Evolutionary conservation across 2,888 invertebrate species (phyloP).

Genomic region (Hirtodrosophila duncani): DNA sequence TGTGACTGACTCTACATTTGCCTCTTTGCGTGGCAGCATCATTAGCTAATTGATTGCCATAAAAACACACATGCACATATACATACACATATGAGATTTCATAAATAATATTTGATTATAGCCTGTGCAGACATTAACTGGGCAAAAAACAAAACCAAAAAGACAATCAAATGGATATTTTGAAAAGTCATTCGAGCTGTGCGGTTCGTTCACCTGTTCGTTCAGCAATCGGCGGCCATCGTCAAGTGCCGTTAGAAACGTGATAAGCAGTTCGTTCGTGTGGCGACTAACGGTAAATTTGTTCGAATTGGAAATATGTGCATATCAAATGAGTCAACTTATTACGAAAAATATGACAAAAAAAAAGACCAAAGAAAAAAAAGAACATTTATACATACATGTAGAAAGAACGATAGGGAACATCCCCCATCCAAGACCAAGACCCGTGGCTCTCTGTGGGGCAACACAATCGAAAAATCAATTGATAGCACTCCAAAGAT

Average conservation of each 20-base stretch:
- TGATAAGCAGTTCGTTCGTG: constrained; percentile 46
- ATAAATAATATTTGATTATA: constrained; percentile 57
- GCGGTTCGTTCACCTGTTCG: constrained; percentile 57
- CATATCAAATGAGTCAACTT: too few relatives aligned
- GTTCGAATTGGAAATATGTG: constrained; percentile 33
- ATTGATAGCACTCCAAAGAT: constrained; percentile 45
- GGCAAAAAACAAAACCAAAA: constrained; percentile 11
- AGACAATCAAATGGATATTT: constrained; percentile 52
- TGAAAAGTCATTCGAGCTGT: constrained; percentile 48
- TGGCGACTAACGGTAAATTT: constrained; percentile 38
- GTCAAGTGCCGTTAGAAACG: constrained; percentile 51
- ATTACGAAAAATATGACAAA: constrained; percentile 51
- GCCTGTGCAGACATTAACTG: constrained; percentile 27
- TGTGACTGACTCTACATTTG: constrained; percentile 12
- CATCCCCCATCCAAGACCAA: constrained; percentile 29
- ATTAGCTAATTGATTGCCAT: constrained; percentile 61
- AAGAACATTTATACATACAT: too few relatives aligned
- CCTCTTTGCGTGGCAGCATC: constrained; percentile 18
- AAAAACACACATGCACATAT: too few relatives aligned
- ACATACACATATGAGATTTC: constrained; percentile 48
- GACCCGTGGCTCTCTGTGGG: background rate
- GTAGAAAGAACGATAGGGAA: too few relatives aligned
- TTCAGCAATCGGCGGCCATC: constrained; percentile 10
- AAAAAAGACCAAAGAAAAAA: constrained; percentile 11
- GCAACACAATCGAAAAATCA: constrained; percentile 34